Percentiles rank a stretch among this genome's conserved stretches.
Evolutionary conservation across 2,113 vertebrate species (phyloP).

Genomic region (Forbesichthys agassizii): DNA sequence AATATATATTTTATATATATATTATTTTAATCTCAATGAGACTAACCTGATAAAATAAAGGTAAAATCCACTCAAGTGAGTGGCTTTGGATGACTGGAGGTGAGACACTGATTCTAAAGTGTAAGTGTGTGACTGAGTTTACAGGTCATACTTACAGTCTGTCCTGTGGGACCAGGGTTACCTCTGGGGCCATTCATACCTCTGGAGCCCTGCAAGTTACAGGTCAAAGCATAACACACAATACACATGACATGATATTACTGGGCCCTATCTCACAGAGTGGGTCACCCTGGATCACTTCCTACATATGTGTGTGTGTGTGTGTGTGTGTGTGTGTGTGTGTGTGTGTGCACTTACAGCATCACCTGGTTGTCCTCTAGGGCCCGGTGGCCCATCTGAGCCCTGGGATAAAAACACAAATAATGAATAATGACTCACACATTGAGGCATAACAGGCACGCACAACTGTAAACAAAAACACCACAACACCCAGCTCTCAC

Average conservation of each 20-base stretch:
- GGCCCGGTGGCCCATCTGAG: slow-evolving; percentile 71
- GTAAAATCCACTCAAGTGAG: too few species aligned
- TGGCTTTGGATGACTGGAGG: too few species aligned
- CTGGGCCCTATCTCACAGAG: too few species aligned
- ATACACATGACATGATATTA: slow-evolving; percentile 5
- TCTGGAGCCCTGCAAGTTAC: slow-evolving; percentile 73
- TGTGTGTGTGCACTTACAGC: slow-evolving; percentile 61
- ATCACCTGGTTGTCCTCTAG: slow-evolving; percentile 77
- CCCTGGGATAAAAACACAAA: slow-evolving; percentile 50
- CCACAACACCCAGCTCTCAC: slow-evolving; percentile 42
- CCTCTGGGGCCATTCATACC: slow-evolving; percentile 83
- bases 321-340: background rate
- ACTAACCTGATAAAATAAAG: too few species aligned
- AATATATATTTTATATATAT: too few species aligned
- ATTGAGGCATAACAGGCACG: slow-evolving; percentile 10
- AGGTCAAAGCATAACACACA: slow-evolving; percentile 14
- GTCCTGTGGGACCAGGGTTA: slow-evolving; percentile 76
- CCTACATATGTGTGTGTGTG: background rate
- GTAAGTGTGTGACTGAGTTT: background rate
- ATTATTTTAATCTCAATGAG: too few species aligned
- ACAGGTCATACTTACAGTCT: slow-evolving; percentile 70
- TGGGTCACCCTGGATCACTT: background rate
- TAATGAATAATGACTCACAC: slow-evolving; percentile 4
- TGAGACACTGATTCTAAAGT: background rate
- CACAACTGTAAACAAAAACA: background rate